These are phyloP conservation scores for Leucophenga maculata DNA, from an alignment of 2,888 invertebrate genomes.

Conservation along the genomic window DNA sequence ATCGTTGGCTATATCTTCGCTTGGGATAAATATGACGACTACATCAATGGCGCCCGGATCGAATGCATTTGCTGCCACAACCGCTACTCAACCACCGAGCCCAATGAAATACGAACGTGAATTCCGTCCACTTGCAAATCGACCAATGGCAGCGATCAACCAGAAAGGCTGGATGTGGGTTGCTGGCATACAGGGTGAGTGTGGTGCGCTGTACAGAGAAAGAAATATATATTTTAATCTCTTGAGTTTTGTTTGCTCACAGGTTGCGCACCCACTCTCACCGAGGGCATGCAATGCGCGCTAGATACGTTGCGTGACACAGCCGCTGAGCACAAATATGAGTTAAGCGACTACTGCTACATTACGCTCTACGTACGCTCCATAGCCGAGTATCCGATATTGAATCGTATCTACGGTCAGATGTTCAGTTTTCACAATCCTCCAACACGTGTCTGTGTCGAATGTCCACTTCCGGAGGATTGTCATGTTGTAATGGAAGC, in stretches of 20 bases:
- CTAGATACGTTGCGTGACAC: conserved; percentile 80
- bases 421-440: conserved; percentile 85
- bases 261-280: conserved; percentile 78
- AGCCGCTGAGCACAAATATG: conserved; percentile 67
- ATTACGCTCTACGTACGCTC: conserved; percentile 88
- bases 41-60: conserved; percentile 34
- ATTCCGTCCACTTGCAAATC: conserved; percentile 76
- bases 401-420: conserved; percentile 85
- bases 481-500: conserved; percentile 86
- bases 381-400: conserved; percentile 83
- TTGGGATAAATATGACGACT: conserved; percentile 55
- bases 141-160: conserved; percentile 78
- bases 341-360: conserved; percentile 81
- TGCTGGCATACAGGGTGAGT: conserved; percentile 80
- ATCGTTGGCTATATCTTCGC: conserved; percentile 68
- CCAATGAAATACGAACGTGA: conserved; percentile 75
- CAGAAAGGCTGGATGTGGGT: conserved; percentile 89
- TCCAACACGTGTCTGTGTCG: conserved; percentile 89
- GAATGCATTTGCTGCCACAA: conserved; percentile 36
- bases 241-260: not conserved
- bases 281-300: conserved; percentile 80
- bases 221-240: not conserved
- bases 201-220: not conserved
- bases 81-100: conserved; percentile 66
- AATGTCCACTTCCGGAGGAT: conserved; percentile 81